Evolutionary conservation across 2,797 vertebrate genomes (phyloP).

Genomic region (Heteromormyrus szaboi): DNA sequence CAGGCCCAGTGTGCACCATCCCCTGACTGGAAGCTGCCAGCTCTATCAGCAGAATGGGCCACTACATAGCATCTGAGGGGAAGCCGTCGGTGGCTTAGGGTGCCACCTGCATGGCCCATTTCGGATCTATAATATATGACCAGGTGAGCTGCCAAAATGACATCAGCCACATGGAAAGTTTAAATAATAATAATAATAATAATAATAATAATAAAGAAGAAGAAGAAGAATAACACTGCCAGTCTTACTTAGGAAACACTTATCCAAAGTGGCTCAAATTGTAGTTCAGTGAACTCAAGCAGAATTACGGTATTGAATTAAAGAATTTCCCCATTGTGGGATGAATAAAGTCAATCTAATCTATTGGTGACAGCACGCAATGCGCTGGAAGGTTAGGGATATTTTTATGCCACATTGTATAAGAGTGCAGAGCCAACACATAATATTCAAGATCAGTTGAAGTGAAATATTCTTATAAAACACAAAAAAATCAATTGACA

Average conservation of each 20-base stretch:
- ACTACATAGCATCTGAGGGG: neutral
- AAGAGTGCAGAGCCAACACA: neutral
- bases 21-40: slow-evolving; percentile 22
- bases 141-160: neutral
- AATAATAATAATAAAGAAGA: neutral
- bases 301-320: neutral
- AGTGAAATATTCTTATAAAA: neutral
- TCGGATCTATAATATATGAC: neutral
- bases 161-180: neutral
- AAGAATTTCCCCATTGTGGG: too few species aligned
- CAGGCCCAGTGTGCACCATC: slow-evolving; percentile 1
- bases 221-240: neutral
- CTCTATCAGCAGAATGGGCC: slow-evolving; percentile 13
- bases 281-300: neutral
- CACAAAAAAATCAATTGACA: neutral
- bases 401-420: neutral
- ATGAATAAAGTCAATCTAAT: too few species aligned
- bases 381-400: neutral
- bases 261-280: neutral
- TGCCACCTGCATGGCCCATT: neutral
- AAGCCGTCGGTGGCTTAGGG: neutral
- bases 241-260: neutral
- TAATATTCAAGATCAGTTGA: neutral
- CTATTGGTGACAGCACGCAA: neutral
- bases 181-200: neutral